Percentiles rank a stretch among this genome's conserved stretches.
Conservation (phyloP, 1,140 invertebrate genomes). For the Drosophila subpulchrella region DNA sequence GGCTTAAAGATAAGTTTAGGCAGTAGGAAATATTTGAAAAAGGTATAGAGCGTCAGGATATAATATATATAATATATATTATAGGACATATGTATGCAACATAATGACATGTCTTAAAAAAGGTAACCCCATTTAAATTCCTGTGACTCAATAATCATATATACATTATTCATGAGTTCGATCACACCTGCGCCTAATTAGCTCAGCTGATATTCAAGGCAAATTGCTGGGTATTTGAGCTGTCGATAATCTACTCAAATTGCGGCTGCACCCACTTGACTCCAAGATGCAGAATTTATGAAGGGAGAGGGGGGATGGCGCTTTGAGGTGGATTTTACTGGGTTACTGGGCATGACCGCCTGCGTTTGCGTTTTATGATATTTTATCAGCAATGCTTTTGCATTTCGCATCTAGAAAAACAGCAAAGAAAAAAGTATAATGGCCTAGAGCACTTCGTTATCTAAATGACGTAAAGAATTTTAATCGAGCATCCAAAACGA, state of each 20-base stretch:
- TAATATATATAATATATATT: neutral
- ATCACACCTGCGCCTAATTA: slow-evolving; percentile 43
- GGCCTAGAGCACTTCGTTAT: slow-evolving; percentile 38
- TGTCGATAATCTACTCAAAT: slow-evolving; percentile 6
- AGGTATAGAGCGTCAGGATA: too few relatives aligned
- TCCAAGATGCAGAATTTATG: slow-evolving; percentile 12
- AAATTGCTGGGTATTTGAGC: slow-evolving; percentile 49
- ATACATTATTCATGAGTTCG: slow-evolving; percentile 28
- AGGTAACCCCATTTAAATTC: slow-evolving; percentile 3
- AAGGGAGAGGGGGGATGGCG: neutral
- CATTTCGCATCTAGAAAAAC: slow-evolving; percentile 10
- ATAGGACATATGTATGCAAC: neutral
- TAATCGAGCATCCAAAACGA: slow-evolving; percentile 76
- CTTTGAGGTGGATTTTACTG: slow-evolving; percentile 30
- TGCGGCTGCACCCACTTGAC: slow-evolving; percentile 40
- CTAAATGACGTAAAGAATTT: slow-evolving; percentile 79
- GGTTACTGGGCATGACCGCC: slow-evolving; percentile 45
- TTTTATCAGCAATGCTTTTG: slow-evolving; percentile 47
- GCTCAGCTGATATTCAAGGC: slow-evolving; percentile 4
- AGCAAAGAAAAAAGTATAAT: neutral
- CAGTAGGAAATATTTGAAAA: neutral
- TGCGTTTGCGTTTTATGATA: slow-evolving; percentile 13
- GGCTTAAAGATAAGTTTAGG: neutral
- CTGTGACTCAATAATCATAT: slow-evolving; percentile 14
- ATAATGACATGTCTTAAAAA: neutral